A percentile compares a stretch with the other conserved stretches of the same genome.
Conservation (phyloP, 2,888 invertebrate species). For the Heliconius cydno region DNA sequence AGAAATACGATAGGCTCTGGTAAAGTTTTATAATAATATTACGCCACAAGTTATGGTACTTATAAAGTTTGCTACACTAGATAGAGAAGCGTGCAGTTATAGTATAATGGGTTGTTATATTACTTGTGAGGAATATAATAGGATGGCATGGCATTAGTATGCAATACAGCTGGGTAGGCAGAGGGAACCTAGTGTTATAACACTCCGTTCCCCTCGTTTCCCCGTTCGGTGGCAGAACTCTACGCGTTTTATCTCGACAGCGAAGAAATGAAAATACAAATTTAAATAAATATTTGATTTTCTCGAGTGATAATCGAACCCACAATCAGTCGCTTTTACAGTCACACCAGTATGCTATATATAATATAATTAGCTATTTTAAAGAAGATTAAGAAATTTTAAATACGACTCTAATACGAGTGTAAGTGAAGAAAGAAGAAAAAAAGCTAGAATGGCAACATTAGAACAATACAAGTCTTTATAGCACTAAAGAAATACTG, state of each 20-base stretch:
- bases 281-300: no score
- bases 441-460: conserved; percentile 38
- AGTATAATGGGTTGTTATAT: conserved; percentile 21
- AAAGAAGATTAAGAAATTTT: not conserved
- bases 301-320: no score
- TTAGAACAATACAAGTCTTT: conserved; percentile 63
- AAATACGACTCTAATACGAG: conserved; percentile 40
- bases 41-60: conserved; percentile 52
- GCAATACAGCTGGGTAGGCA: no score
- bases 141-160: not conserved
- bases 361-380: not conserved
- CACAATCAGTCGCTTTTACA: no score
- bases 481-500: conserved; percentile 50
- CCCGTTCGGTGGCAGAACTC: no score
- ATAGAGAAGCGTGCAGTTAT: conserved; percentile 24
- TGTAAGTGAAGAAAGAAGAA: conserved; percentile 39
- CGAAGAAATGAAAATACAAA: no score
- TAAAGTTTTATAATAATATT: conserved; percentile 69
- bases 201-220: no score
- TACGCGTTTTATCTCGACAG: no score
- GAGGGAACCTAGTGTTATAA: no score
- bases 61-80: conserved; percentile 32
- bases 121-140: conserved; percentile 23
- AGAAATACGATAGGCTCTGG: conserved; percentile 58
- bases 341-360: not conserved